A percentile compares a stretch with the other conserved stretches of the same genome.
Evolutionary conservation across 2,797 vertebrate species (phyloP).

Genomic region (Gorsachius magnificus): DNA sequence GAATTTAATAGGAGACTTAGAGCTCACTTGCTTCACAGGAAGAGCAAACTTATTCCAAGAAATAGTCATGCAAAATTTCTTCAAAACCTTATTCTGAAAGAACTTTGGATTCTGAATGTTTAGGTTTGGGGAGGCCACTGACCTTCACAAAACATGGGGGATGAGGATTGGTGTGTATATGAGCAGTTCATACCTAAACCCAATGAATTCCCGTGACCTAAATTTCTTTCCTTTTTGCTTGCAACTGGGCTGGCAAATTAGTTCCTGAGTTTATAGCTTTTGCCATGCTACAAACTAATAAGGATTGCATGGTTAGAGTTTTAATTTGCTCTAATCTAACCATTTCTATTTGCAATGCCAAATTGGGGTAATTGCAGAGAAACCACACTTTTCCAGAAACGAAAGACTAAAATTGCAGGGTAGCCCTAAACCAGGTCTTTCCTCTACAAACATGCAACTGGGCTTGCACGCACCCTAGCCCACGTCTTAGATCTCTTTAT

Average conservation of each 20-base stretch:
- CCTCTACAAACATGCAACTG: rapidly evolving
- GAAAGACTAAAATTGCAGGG: background rate
- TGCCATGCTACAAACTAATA: background rate
- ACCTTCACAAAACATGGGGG: background rate
- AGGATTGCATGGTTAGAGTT: background rate
- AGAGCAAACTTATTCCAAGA: background rate
- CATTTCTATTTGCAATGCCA: background rate
- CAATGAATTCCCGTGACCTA: rapidly evolving
- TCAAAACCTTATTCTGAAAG: background rate
- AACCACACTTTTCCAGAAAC: background rate
- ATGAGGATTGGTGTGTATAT: background rate
- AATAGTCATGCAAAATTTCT: background rate
- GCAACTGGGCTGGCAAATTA: background rate
- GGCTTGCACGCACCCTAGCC: background rate
- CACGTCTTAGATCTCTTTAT: background rate
- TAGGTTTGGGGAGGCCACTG: background rate
- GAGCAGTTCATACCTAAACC: background rate
- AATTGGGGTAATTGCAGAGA: background rate
- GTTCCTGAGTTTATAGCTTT: background rate
- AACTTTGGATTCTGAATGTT: background rate
- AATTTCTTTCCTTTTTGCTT: background rate
- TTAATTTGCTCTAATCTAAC: background rate
- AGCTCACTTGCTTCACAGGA: background rate
- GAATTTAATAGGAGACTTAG: background rate
- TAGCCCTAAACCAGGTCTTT: background rate